Conservation (phyloP, 2,888 invertebrate genomes). For the Nymphalis c-album region DNA sequence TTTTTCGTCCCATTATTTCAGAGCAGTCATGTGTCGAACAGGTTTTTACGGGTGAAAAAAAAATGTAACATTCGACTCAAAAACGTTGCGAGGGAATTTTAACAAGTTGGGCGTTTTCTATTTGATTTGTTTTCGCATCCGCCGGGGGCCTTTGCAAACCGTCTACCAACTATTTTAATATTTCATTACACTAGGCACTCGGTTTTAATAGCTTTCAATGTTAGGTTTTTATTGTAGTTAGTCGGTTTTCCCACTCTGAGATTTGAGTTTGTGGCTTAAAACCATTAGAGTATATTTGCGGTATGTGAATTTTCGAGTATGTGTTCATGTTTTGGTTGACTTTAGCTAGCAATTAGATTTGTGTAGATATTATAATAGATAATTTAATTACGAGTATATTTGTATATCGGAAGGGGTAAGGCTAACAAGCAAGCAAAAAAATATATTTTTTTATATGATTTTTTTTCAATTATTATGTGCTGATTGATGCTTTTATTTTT, state of each 20-base stretch:
- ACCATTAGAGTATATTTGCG: conserved; percentile 37
- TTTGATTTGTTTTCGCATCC: conserved; percentile 55
- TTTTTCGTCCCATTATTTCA: conserved; percentile 21
- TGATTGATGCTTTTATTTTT: too few species aligned
- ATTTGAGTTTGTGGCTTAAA: conserved; percentile 47
- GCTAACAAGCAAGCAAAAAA: too few species aligned
- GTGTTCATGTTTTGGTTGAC: conserved; percentile 20
- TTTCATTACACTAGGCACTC: conserved; percentile 59
- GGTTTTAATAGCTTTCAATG: conserved; percentile 58
- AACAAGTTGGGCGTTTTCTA: conserved; percentile 50
- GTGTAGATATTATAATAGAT: background rate
- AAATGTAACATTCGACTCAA: conserved; percentile 40
- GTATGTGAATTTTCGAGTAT: conserved; percentile 30
- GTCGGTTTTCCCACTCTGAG: conserved; percentile 42
- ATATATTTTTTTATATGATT: too few species aligned
- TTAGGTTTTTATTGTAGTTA: conserved; percentile 58
- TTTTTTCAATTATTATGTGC: too few species aligned
- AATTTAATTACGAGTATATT: background rate
- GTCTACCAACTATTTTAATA: conserved; percentile 60
- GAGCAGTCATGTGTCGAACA: conserved; percentile 35
- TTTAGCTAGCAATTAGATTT: conserved; percentile 1
- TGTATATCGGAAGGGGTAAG: too few species aligned
- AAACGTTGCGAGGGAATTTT: conserved; percentile 49
- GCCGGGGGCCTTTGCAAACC: conserved; percentile 40
- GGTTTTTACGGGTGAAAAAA: conserved; percentile 36